Percentiles rank a stretch among this genome's conserved stretches.
Conservation (phyloP, 2,113 vertebrate species). For the Dicerorhinus sumatrensis region DNA sequence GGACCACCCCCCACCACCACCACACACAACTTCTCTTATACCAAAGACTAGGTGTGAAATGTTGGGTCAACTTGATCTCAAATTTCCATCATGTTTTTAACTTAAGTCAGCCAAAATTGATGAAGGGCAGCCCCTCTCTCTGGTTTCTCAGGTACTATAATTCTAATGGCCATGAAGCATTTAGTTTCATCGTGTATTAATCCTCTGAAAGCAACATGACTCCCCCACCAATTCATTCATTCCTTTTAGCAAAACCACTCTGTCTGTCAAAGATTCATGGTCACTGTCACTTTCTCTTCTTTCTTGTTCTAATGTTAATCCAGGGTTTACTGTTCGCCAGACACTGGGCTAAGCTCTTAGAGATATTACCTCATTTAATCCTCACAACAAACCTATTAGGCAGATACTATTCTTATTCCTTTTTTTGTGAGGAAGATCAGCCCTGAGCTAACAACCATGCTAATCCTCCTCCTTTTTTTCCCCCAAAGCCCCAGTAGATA, state of each 20-base stretch:
- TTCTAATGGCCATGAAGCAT: background rate
- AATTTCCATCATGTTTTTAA: background rate
- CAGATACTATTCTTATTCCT: background rate
- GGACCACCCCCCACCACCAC: background rate
- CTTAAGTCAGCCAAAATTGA: background rate
- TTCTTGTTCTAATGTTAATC: background rate
- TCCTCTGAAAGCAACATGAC: background rate
- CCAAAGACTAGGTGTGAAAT: slow-evolving; percentile 24
- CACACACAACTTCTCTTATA: background rate
- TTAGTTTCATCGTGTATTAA: background rate
- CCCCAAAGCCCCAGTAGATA: too few relatives aligned
- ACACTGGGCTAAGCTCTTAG: background rate
- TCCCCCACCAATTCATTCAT: background rate
- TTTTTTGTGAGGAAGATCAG: too few relatives aligned
- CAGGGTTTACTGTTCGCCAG: background rate
- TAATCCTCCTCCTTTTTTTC: too few relatives aligned
- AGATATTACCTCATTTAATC: background rate
- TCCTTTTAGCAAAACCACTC: slow-evolving; percentile 8
- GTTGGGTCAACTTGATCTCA: background rate
- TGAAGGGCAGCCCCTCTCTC: background rate
- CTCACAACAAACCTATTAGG: background rate
- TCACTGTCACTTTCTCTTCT: background rate
- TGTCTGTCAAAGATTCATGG: background rate
- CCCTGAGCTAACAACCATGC: too few relatives aligned
- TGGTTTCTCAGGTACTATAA: background rate